Evolutionary conservation across 37 sponge, comb jelly and placozoan genomes (phyloP), one percentile per base, ranked within the genome.

Genomic region (Geodia barretti): DNA sequence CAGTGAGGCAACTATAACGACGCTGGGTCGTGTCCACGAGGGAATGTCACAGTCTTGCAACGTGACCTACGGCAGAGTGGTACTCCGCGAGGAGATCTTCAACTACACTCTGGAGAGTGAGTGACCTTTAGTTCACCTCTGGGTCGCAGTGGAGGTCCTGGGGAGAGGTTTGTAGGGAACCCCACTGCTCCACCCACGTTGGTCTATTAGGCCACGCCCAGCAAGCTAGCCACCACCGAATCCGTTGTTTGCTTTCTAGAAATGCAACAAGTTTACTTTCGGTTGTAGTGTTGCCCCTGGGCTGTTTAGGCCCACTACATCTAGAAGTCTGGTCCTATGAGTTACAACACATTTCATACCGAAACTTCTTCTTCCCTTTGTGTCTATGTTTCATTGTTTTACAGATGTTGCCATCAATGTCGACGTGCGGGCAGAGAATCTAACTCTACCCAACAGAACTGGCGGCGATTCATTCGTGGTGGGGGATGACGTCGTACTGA

Each of bases 401-500:
- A 14, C 54, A 47, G 54, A 47, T 47, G 54, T 47, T 7, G 54
- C 7, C 11, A 14, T 47, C 7, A 14, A 47, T 47, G 11, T 47
- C 54, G 14, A 17, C 14, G 7, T 47, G 7, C 7, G 54, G 7
- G 11, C 54, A 47, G 54, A 47, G 14, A n/a, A n/a, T n/a, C n/a
- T n/a, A n/a, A n/a, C n/a, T n/a, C n/a, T n/a, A n/a, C n/a, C n/a
- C n/a, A n/a, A n/a, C n/a, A n/a, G n/a, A n/a, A 7, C 11, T 47
- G 54, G 14, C 7, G 11, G 54, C 14, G 54, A 14, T 47, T 17
- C 11, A 14, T 47, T 17, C 14, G 14, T 47, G 11, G 54, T 47
- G 7, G 83, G 75, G 1, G 31, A 63, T 20, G 32, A 74, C 7
- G 66, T 74, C 26, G 74, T 68, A 33, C 31, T 83, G 47, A 74